phyloP scores from a whole-genome alignment of 2,888 invertebrate genomes.

The Diplolepis rosae region DNA sequence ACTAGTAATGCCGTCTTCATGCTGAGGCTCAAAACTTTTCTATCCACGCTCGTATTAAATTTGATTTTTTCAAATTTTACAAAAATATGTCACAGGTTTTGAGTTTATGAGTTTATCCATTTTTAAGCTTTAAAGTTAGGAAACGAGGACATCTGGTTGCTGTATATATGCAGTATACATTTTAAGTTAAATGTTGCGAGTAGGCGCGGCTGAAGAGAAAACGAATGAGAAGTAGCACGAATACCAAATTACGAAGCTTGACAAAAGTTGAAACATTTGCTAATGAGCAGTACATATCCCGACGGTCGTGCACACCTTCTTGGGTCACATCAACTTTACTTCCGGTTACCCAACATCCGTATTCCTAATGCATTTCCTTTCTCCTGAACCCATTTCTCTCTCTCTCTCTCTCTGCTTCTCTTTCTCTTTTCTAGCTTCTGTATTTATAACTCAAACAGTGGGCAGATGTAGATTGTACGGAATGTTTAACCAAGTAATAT shows the following conservation, averaged over 20 bases:
- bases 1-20: too few species aligned
- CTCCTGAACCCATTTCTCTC: background rate
- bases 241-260: slow-evolving; percentile 53
- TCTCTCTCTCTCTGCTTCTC: background rate
- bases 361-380: background rate
- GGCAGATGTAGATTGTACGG: slow-evolving; percentile 45
- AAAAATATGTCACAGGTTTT: background rate
- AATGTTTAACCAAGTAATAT: too few species aligned
- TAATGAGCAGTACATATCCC: slow-evolving; percentile 66
- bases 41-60: too few species aligned
- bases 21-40: too few species aligned
- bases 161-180: background rate
- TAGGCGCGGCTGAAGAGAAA: background rate
- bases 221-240: background rate
- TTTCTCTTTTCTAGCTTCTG: background rate
- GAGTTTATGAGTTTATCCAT: background rate
- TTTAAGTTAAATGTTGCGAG: background rate
- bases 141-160: slow-evolving; percentile 2
- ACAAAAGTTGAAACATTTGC: slow-evolving; percentile 66
- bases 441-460: slow-evolving; percentile 40
- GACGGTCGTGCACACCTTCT: slow-evolving; percentile 36
- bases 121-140: slow-evolving; percentile 10
- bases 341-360: background rate
- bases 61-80: too few species aligned
- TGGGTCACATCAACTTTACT: background rate